Percentiles rank a stretch among this genome's conserved stretches.
These are phyloP conservation scores for Cactoblastis cactorum DNA, from an alignment of 2,888 invertebrate species.

Conservation along the genomic window DNA sequence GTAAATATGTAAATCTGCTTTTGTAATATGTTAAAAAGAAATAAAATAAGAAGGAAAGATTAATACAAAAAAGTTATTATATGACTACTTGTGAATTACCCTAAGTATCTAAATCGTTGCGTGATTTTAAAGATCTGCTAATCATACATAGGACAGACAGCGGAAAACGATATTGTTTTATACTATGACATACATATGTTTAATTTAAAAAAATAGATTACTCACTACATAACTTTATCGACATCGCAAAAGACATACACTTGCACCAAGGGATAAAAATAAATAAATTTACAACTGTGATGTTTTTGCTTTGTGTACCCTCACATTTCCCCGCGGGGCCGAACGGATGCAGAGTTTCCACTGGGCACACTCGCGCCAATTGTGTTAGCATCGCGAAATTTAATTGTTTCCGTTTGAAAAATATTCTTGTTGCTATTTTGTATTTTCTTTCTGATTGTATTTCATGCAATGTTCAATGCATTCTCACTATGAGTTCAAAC, in stretches of 20 bases:
- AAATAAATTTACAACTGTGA: conserved; percentile 9
- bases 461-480: neutral
- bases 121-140: too few species aligned
- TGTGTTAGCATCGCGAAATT: conserved; percentile 8
- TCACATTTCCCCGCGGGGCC: conserved; percentile 4
- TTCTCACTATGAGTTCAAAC: too few species aligned
- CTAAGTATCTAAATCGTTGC: too few species aligned
- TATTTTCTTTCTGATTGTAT: neutral
- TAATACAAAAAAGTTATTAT: too few species aligned
- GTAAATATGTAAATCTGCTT: too few species aligned
- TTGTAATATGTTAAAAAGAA: too few species aligned
- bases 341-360: conserved; percentile 7
- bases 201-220: neutral
- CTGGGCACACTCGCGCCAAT: conserved; percentile 4
- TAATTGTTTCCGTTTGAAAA: conserved; percentile 11
- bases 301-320: conserved; percentile 11
- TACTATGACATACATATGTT: too few species aligned
- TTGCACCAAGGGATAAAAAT: conserved; percentile 1
- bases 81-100: too few species aligned
- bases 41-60: too few species aligned
- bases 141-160: too few species aligned
- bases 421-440: neutral
- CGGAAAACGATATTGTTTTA: too few species aligned
- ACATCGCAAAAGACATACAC: neutral
- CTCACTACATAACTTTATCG: neutral